These are phyloP conservation scores for Chamaea fasciata DNA, from an alignment of 2,113 vertebrate genomes.

Conservation along the genomic window DNA sequence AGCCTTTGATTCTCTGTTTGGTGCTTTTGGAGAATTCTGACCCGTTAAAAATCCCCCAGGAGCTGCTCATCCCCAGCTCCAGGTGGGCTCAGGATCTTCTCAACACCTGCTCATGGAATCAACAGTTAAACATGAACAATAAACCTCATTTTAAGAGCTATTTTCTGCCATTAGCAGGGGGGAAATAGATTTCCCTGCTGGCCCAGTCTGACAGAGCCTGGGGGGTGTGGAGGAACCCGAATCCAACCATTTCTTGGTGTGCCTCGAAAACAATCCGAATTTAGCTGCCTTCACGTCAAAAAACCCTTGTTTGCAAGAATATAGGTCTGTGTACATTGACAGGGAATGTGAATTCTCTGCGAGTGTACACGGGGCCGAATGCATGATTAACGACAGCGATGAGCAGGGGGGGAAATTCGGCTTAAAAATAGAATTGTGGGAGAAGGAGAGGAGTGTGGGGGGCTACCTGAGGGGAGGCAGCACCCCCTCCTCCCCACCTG, in stretches of 20 bases:
- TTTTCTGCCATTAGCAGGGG: background rate
- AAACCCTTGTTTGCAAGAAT: background rate
- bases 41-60: background rate
- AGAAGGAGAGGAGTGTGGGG: background rate
- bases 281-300: background rate
- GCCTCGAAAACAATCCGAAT: conserved; percentile 26
- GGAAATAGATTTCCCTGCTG: background rate
- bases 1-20: background rate
- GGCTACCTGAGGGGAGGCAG: background rate
- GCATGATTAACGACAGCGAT: conserved; percentile 36
- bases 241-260: background rate
- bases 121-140: background rate
- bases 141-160: background rate
- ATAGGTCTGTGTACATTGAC: background rate
- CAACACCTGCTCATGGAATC: background rate
- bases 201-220: background rate
- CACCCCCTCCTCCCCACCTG: background rate
- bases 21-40: background rate
- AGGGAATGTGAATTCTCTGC: background rate
- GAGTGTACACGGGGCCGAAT: background rate
- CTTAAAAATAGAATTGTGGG: conserved; percentile 22
- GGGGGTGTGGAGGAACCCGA: background rate
- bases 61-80: background rate
- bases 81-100: background rate
- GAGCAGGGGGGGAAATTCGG: background rate